Evolutionary conservation across 2,888 invertebrate genomes (phyloP).

Genomic region (Lochmaea crataegi): DNA sequence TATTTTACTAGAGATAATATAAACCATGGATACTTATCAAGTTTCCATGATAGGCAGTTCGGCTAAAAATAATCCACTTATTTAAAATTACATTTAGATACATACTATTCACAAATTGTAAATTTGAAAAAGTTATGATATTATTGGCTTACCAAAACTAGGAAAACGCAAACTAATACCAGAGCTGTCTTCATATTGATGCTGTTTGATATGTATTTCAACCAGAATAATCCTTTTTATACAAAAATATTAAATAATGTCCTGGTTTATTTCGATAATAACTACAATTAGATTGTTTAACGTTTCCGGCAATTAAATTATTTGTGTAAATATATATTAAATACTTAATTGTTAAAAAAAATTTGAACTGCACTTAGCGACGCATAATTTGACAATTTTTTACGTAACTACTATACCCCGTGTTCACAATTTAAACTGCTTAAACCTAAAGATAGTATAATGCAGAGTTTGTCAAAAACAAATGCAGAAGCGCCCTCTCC

Average conservation of each 20-base stretch:
- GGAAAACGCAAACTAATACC: not conserved
- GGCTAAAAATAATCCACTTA: too few relatives aligned
- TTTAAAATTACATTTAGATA: too few relatives aligned
- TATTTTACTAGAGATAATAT: too few relatives aligned
- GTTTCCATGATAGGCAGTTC: too few relatives aligned
- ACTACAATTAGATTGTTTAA: not conserved
- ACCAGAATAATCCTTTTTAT: not conserved
- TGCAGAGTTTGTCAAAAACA: too few relatives aligned
- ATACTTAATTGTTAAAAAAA: not conserved
- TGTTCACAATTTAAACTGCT: not conserved
- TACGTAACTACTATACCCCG: not conserved
- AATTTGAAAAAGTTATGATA: not conserved
- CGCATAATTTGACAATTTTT: not conserved
- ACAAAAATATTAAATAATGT: not conserved
- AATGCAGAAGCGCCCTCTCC: too few relatives aligned
- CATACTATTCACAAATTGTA: too few relatives aligned
- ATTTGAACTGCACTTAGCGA: too few relatives aligned
- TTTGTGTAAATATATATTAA: not conserved
- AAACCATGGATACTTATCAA: too few relatives aligned
- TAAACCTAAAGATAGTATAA: too few relatives aligned
- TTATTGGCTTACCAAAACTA: not conserved
- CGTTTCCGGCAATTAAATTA: conserved; percentile 1
- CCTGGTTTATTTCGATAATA: not conserved
- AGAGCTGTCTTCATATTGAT: not conserved
- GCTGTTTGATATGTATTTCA: not conserved